Evolutionary conservation across 2,797 vertebrate species (phyloP), one percentile per base, ranked within the genome.

Genomic region (Limosa lapponica): DNA sequence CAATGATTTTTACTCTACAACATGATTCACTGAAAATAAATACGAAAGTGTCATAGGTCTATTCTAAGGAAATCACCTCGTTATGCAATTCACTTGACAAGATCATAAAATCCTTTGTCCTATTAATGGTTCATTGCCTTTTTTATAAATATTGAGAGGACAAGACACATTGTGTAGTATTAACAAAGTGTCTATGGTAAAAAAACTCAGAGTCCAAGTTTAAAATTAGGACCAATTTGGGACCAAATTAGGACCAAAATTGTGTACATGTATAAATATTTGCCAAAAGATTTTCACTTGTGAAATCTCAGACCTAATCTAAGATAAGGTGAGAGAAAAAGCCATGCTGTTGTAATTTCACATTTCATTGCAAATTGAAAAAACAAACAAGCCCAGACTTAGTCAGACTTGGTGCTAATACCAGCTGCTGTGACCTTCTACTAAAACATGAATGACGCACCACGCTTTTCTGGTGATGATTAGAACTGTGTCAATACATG

Each of bases 21-120:
- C 20, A 17, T 90, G 81, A 95, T 83, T 96, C 92, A 94, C n/a
- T 89, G 65, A 81, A 92, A 84, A 86, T 54, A 78, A 92, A 87
- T 77, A 95, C 1, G 25, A 90, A 88, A 74, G 73, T 89, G 70
- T 87, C 82, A 92, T 81, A 90, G 41, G 36, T 71, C 46, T 82
- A 6, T 95, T 90, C 86, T 49, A 27, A 89, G 74, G 83, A 94
- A 96, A 80, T 65, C n/a, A n/a, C 41, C 27, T 89, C 30, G 4
- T 83, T 74, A 77, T 71, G 20, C 44, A 52, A 28, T 41, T 81
- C 13, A 65, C 8, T 49, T 74, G 81, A 90, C 0, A 4, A 55
- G n/a, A 54, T 62, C 4, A 19, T 43, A 65, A 87, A 92, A 90
- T 34, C 17, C 0, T 6, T 55, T 86, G 86, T 81, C 83, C 30